These are phyloP conservation scores for Lophius americanus DNA, from an alignment of 2,797 vertebrate genomes.

Conservation along the genomic window DNA sequence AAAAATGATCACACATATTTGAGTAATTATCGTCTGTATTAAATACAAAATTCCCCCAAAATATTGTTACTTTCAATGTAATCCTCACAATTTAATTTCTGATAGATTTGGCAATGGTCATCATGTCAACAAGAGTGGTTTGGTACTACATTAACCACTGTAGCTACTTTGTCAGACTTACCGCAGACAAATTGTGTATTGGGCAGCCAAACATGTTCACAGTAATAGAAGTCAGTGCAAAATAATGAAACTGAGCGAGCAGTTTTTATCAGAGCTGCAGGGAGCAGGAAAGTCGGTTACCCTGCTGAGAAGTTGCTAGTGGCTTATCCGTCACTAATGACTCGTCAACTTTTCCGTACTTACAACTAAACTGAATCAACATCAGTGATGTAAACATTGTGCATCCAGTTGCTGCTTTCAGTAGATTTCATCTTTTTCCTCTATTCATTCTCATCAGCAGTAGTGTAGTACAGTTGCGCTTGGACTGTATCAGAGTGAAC, in stretches of 20 bases:
- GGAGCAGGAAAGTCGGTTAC: neutral
- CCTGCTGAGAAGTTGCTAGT: neutral
- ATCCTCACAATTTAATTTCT: neutral
- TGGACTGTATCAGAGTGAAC: neutral
- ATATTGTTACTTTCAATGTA: neutral
- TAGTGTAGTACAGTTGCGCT: neutral
- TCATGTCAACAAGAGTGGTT: neutral
- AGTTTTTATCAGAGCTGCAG: neutral
- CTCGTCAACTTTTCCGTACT: neutral
- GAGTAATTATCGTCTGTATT: neutral
- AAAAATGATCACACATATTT: neutral
- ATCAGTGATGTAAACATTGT: neutral
- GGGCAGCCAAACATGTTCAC: neutral
- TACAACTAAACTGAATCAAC: neutral
- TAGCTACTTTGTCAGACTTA: constrained; percentile 1
- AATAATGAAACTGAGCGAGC: neutral
- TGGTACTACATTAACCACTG: neutral
- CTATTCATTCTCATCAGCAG: neutral
- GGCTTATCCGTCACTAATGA: neutral
- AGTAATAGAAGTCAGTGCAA: neutral
- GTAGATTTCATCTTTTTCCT: neutral
- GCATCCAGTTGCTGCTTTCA: neutral
- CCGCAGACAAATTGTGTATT: neutral
- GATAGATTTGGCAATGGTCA: neutral
- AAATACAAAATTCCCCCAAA: neutral